Conservation (phyloP, 2,797 vertebrate genomes). For the Austrolebias charrua region DNA sequence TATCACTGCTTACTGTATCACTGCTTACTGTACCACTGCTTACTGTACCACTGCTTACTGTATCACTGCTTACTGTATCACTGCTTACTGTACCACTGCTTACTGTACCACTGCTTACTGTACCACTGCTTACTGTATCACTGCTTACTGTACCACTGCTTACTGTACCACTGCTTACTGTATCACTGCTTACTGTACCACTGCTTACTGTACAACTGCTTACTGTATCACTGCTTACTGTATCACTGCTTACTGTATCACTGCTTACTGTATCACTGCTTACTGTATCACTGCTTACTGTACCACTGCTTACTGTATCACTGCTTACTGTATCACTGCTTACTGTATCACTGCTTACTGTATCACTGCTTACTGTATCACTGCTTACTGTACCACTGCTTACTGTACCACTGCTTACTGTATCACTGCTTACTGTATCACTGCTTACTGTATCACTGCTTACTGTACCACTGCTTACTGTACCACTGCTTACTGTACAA, state of each 20-base stretch:
- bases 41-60: conserved; percentile 72
- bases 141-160: conserved; percentile 74
- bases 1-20: conserved; percentile 72
- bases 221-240: conserved; percentile 72
- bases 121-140: conserved; percentile 72
- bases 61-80: conserved; percentile 72
- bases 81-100: conserved; percentile 74
- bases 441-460: conserved; percentile 74
- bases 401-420: conserved; percentile 72
- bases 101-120: conserved; percentile 72
- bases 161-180: conserved; percentile 72
- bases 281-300: conserved; percentile 72
- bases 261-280: conserved; percentile 74
- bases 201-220: conserved; percentile 74
- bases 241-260: conserved; percentile 72
- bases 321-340: conserved; percentile 74
- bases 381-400: conserved; percentile 74
- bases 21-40: conserved; percentile 74
- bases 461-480: conserved; percentile 72
- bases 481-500: conserved; percentile 72
- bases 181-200: conserved; percentile 72
- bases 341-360: conserved; percentile 72
- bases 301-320: conserved; percentile 72
- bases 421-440: conserved; percentile 72
- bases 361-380: conserved; percentile 72